Percentiles rank a stretch among this genome's conserved stretches.
Evolutionary conservation across 2,113 vertebrate species (phyloP).

Genomic region (Eonycteris spelaea): DNA sequence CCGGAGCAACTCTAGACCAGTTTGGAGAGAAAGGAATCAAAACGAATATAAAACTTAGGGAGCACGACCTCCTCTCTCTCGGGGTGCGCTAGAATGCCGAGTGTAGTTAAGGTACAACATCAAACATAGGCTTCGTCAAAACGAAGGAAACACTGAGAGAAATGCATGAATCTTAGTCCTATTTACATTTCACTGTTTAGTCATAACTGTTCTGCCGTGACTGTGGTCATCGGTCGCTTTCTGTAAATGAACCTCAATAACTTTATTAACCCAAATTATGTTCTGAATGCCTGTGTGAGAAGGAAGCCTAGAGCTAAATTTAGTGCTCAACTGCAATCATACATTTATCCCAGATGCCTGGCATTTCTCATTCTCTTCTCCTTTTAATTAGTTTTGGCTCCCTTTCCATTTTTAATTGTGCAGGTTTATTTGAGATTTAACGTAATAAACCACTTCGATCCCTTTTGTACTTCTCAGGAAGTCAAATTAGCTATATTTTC

Average conservation of each 20-base stretch:
- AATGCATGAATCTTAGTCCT: neutral
- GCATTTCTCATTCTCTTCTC: slow-evolving; percentile 65
- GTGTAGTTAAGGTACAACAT: accelerated
- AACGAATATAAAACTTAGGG: neutral
- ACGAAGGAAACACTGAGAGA: neutral
- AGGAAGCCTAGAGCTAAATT: slow-evolving; percentile 67
- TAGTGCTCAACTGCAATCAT: slow-evolving; percentile 63
- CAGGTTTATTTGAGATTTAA: slow-evolving; percentile 72
- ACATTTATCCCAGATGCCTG: slow-evolving; percentile 67
- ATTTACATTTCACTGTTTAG: neutral
- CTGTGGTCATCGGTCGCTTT: slow-evolving; percentile 35
- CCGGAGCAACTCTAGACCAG: neutral
- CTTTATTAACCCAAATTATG: slow-evolving; percentile 68
- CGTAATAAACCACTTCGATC: slow-evolving; percentile 64
- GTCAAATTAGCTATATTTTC: slow-evolving; percentile 66
- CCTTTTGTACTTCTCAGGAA: slow-evolving; percentile 59
- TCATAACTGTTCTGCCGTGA: neutral
- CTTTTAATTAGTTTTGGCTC: slow-evolving; percentile 76
- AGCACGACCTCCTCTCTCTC: neutral
- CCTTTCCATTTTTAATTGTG: slow-evolving; percentile 75
- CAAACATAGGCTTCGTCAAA: neutral
- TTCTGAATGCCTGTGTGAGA: slow-evolving; percentile 50
- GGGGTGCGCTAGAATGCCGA: too few species aligned
- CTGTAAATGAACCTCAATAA: slow-evolving; percentile 56
- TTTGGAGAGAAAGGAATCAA: neutral